A percentile compares a stretch with the other conserved stretches of the same genome.
These are phyloP conservation scores for Papio anubis DNA, from an alignment of 2,113 vertebrate genomes.

Conservation along the genomic window DNA sequence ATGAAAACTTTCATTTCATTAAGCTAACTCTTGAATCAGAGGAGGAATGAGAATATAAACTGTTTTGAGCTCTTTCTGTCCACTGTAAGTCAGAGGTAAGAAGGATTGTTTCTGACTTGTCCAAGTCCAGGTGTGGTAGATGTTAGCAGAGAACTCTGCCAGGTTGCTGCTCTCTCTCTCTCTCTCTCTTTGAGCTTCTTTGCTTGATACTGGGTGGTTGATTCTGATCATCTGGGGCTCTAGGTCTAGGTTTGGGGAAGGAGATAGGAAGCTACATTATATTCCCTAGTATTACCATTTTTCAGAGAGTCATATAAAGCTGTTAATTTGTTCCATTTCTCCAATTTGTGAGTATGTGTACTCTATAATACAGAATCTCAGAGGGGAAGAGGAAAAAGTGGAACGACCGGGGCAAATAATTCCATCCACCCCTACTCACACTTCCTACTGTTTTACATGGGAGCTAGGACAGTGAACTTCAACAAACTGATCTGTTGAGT, in stretches of 20 bases:
- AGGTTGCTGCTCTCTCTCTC: background rate
- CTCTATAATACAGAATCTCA: background rate
- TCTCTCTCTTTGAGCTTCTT: background rate
- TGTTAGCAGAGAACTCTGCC: background rate
- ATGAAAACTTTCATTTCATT: background rate
- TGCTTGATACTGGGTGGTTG: rapidly evolving
- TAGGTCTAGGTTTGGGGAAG: background rate
- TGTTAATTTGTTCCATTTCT: background rate
- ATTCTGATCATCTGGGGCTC: background rate
- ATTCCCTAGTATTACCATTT: background rate
- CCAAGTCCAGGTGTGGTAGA: background rate
- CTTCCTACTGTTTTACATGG: background rate
- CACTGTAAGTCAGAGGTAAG: background rate
- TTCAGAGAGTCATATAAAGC: background rate
- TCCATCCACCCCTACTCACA: background rate
- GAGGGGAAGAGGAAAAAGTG: background rate
- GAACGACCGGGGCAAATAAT: background rate
- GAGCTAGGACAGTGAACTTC: background rate
- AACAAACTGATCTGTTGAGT: background rate
- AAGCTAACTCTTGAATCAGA: background rate
- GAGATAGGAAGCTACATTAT: background rate
- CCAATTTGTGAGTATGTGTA: background rate
- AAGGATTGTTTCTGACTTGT: background rate
- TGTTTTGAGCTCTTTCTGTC: background rate
- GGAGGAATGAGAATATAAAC: background rate